Conservation (phyloP, 2,113 vertebrate species). For the Zosterops japonicus region DNA sequence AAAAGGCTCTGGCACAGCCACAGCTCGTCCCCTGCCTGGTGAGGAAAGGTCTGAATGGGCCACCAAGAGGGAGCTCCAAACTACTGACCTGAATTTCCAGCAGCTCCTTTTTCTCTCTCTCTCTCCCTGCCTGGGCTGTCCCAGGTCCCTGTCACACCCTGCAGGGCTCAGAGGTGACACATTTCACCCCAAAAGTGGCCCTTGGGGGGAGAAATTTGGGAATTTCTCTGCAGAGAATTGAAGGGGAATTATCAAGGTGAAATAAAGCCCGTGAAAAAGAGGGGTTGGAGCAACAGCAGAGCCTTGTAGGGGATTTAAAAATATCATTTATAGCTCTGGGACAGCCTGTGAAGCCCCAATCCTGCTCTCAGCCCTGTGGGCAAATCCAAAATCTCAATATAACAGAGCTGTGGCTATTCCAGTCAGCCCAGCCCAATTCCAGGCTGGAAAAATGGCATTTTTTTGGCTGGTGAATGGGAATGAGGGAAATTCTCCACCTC, state of each 20-base stretch:
- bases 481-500: not conserved
- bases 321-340: not conserved
- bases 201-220: accelerated
- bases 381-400: accelerated
- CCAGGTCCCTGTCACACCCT: not conserved
- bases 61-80: not conserved
- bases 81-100: not conserved
- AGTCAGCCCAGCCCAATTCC: accelerated
- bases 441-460: not conserved
- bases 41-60: not conserved
- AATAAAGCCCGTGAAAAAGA: accelerated
- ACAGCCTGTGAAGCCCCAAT: not conserved
- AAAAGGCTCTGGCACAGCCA: accelerated
- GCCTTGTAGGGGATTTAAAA: not conserved
- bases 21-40: not conserved
- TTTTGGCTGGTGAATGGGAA: not conserved
- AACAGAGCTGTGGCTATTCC: accelerated
- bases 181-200: not conserved
- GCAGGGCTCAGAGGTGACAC: not conserved
- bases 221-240: accelerated
- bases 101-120: not conserved
- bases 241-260: not conserved
- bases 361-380: accelerated
- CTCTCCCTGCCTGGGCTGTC: not conserved
- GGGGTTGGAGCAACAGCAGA: not conserved